A percentile compares a stretch with the other conserved stretches of the same genome.
Conservation (phyloP, 1,140 invertebrate genomes). For the Zophobas atratus region DNA sequence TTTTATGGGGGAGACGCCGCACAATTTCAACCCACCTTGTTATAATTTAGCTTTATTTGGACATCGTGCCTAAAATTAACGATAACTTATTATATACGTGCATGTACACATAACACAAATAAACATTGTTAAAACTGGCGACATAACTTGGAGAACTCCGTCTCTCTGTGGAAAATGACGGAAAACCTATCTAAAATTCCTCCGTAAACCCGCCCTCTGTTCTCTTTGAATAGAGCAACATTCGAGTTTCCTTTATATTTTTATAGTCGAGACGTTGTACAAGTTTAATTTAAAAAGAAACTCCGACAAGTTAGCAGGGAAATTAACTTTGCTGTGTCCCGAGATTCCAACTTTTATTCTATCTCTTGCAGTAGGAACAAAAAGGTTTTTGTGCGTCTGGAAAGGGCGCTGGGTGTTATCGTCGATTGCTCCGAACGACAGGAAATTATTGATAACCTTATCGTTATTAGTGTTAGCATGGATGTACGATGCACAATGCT, state of each 20-base stretch:
- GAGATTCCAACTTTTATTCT: not conserved
- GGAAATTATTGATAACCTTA: conserved; percentile 3
- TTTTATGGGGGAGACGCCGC: not conserved
- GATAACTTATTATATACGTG: too few relatives aligned
- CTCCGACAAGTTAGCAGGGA: conserved; percentile 2
- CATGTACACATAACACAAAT: too few relatives aligned
- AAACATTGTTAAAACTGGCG: too few relatives aligned
- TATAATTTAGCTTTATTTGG: too few relatives aligned
- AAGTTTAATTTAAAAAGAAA: conserved; percentile 5
- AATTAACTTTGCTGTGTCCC: conserved; percentile 1
- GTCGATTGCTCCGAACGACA: not conserved
- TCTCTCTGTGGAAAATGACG: too few relatives aligned
- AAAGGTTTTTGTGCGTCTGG: not conserved
- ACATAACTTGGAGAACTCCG: too few relatives aligned
- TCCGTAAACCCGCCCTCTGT: not conserved
- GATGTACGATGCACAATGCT: not conserved
- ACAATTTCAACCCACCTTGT: not conserved
- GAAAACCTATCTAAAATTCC: too few relatives aligned
- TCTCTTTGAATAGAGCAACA: not conserved
- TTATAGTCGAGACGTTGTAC: not conserved
- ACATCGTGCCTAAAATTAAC: too few relatives aligned
- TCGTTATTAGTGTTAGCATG: not conserved
- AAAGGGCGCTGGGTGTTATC: not conserved
- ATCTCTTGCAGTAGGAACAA: not conserved
- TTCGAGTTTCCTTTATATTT: conserved; percentile 1